Evolutionary conservation across 1,140 invertebrate species (phyloP).

Genomic region (Orius laevigatus): DNA sequence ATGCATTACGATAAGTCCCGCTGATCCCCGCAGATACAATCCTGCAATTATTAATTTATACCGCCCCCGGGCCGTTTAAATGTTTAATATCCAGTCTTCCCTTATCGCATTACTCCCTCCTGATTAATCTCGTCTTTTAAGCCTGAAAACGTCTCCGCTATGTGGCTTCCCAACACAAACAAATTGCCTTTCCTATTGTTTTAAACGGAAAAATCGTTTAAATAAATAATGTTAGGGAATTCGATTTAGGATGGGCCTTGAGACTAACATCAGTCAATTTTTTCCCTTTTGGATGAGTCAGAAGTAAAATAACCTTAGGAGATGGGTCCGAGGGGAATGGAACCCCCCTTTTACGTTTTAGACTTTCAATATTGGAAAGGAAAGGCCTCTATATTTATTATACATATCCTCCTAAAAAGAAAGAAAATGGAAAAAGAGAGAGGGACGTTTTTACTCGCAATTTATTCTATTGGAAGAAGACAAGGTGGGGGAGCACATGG

Average conservation of each 20-base stretch:
- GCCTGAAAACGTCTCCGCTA: no score
- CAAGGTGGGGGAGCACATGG: constrained; percentile 4
- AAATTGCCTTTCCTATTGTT: no score
- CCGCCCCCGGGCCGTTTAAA: no score
- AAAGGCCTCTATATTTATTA: constrained; percentile 4
- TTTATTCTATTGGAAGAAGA: constrained; percentile 8
- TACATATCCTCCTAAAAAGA: not conserved
- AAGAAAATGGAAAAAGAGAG: not conserved
- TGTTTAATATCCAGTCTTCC: no score
- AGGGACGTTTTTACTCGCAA: constrained; percentile 4
- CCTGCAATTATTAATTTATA: no score
- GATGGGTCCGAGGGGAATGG: constrained; percentile 4
- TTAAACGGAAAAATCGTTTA: no score
- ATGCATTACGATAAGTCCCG: no score
- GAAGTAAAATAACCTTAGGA: constrained; percentile 5
- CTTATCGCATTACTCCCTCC: no score
- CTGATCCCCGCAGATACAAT: no score
- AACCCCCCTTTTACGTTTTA: not conserved
- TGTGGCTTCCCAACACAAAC: no score
- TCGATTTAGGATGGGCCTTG: not conserved
- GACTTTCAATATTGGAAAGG: constrained; percentile 4
- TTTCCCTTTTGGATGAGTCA: constrained; percentile 1
- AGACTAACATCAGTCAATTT: not conserved
- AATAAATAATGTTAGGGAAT: no score
- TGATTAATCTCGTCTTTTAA: no score